Evolutionary conservation across 92 coral and sea anemone genomes (phyloP), one percentile per base, ranked within the genome.

Genomic region (Diadumene lineata): DNA sequence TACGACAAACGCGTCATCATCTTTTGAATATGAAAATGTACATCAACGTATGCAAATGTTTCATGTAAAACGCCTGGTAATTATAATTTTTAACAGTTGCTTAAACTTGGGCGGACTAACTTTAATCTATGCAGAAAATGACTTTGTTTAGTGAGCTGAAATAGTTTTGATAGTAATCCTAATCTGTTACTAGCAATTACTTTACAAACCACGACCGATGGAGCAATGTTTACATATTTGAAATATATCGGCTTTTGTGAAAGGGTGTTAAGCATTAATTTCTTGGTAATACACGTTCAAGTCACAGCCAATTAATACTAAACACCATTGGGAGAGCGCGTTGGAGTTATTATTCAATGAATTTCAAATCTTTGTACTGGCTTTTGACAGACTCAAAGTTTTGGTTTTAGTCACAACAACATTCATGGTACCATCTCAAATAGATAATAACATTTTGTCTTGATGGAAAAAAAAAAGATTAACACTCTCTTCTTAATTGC

Each of bases 21-120:
- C 92, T 76, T 80, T 90, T 90, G 90, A 82, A 85, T 79, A 83
- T 80, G 72, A 84, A 22, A 81, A 81, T 89, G 90, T 82, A 86
- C 96, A 86, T 73, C 86, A 86, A 84, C 88, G 76, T 83, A 90
- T 90, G 87, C 96, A 86, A 70, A 87, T 75, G 34, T 38, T 13
- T 13, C 13, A 38, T 38, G 6, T 4, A 38, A 38, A 38, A 38
- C 48, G 48, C 48, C 48, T 38, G 48, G 48, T 58, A 58, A 58
- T 58, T 58, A 24, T 29, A 58, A 13, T 38, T 38, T 4, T 38
- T 6, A 38, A 38, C 6, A 38, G 48, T 38, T 38, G 7, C 7
- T 4, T 38, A 38, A 38, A 38, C 48, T 38, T 38, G 7, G 13
- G 48, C 6, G 13, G 13, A 4, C 7, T 4, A 38, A 4, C 13